A percentile compares a stretch with the other conserved stretches of the same genome.
Evolutionary conservation across 2,113 vertebrate species (phyloP).

Genomic region (Peromyscus maniculatus): DNA sequence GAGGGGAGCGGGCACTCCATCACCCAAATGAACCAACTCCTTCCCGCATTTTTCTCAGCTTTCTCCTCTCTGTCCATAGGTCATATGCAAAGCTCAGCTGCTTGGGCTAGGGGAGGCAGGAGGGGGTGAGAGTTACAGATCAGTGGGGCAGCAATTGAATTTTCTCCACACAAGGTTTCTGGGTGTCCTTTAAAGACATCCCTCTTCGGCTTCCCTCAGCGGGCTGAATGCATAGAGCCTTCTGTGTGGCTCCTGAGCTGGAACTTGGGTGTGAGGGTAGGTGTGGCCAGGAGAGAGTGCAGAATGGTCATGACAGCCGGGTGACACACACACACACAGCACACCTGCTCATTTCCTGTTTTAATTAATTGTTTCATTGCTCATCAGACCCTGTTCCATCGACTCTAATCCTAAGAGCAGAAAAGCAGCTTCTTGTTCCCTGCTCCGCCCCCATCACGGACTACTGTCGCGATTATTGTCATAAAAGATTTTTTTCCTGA

Average conservation of each 20-base stretch:
- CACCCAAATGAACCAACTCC: constrained; percentile 86
- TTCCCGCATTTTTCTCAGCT: constrained; percentile 82
- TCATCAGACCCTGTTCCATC: neutral
- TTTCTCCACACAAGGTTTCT: constrained; percentile 51
- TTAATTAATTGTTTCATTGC: constrained; percentile 1
- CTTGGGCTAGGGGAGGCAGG: neutral
- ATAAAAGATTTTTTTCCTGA: neutral
- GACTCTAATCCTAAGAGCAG: neutral
- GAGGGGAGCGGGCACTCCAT: constrained; percentile 84
- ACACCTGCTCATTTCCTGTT: neutral
- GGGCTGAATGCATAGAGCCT: rapidly evolving
- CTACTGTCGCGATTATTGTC: neutral
- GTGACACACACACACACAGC: neutral
- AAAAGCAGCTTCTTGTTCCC: neutral
- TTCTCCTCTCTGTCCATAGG: constrained; percentile 61
- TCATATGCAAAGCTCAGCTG: constrained; percentile 66
- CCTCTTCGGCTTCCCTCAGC: neutral
- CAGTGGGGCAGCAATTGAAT: constrained; percentile 50
- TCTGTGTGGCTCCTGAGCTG: neutral
- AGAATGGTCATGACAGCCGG: neutral
- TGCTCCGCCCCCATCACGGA: rapidly evolving
- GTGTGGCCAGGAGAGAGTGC: neutral
- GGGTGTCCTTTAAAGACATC: constrained; percentile 39
- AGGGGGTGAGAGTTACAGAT: constrained; percentile 23
- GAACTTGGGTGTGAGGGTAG: neutral